Evolutionary conservation across 2,888 invertebrate species (phyloP).

Genomic region (Eudemis profundana): DNA sequence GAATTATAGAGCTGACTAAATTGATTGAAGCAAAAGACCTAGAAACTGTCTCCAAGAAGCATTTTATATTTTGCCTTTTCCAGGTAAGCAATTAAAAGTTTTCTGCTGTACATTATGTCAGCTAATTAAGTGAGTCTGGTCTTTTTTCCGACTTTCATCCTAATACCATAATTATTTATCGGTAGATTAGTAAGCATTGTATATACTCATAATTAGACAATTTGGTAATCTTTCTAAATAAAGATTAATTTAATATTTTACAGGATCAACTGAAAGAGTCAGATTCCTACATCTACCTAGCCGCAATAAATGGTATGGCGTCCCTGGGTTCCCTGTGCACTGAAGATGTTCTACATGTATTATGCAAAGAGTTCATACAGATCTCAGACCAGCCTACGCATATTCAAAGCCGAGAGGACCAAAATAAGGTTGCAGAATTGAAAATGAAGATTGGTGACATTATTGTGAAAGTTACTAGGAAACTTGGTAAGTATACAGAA

Average conservation of each 20-base stretch:
- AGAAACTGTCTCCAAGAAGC: conserved; percentile 87
- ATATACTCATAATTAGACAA: too few species aligned
- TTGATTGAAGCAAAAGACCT: conserved; percentile 88
- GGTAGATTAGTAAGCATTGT: too few species aligned
- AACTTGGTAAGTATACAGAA: conserved; percentile 88
- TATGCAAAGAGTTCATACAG: conserved; percentile 88
- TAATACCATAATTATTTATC: too few species aligned
- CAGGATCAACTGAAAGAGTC: conserved; percentile 90
- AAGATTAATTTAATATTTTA: background rate
- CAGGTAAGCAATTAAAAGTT: conserved; percentile 82
- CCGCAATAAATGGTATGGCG: conserved; percentile 91
- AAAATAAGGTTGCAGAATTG: conserved; percentile 82
- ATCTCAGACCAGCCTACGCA: conserved; percentile 51
- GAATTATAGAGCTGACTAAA: conserved; percentile 89
- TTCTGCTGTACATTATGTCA: background rate
- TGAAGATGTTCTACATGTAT: conserved; percentile 87
- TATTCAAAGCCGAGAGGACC: conserved; percentile 60
- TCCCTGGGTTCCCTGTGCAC: conserved; percentile 88
- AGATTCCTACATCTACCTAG: conserved; percentile 93
- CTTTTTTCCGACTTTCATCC: too few species aligned
- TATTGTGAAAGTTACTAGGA: conserved; percentile 89
- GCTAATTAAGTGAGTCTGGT: too few species aligned
- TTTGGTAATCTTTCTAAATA: too few species aligned
- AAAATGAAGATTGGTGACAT: conserved; percentile 93
- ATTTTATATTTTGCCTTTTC: conserved; percentile 89